A percentile compares a stretch with the other conserved stretches of the same genome.
These are phyloP conservation scores for Antheraea pernyi DNA, from an alignment of 1,140 invertebrate species.

Conservation along the genomic window DNA sequence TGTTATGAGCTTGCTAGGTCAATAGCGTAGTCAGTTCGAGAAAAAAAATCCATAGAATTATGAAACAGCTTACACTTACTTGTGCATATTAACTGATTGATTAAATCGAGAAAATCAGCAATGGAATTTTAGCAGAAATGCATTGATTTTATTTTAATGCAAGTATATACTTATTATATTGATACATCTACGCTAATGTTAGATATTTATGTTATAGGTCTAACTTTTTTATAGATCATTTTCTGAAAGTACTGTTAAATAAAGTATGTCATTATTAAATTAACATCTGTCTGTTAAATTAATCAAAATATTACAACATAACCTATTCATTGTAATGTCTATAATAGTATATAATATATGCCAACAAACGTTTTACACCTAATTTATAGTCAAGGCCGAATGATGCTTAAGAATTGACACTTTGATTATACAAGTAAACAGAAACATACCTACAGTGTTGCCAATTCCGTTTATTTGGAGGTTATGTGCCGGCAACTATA, in stretches of 20 bases:
- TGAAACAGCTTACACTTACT: too few relatives aligned
- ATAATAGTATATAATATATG: constrained; percentile 1
- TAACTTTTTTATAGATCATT: too few relatives aligned
- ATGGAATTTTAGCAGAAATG: too few relatives aligned
- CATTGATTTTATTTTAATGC: too few relatives aligned
- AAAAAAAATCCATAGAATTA: too few relatives aligned
- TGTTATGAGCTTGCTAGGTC: too few relatives aligned
- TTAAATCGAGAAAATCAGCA: too few relatives aligned
- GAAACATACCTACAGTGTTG: not conserved
- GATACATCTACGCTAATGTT: too few relatives aligned
- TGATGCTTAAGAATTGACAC: not conserved
- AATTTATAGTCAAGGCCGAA: constrained; percentile 28
- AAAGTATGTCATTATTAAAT: not conserved
- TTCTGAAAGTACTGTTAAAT: not conserved
- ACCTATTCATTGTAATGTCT: constrained; percentile 9
- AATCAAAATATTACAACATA: not conserved
- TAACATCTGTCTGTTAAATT: not conserved
- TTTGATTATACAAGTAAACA: not conserved
- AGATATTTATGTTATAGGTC: too few relatives aligned
- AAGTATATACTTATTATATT: too few relatives aligned
- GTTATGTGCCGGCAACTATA: constrained; percentile 17
- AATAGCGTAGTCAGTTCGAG: too few relatives aligned
- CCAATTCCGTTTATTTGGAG: constrained; percentile 34
- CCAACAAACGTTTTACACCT: constrained; percentile 16
- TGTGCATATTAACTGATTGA: too few relatives aligned